Percentiles rank a stretch among this genome's conserved stretches.
Evolutionary conservation across 2,113 vertebrate genomes (phyloP).

Genomic region (Plotosus lineatus): DNA sequence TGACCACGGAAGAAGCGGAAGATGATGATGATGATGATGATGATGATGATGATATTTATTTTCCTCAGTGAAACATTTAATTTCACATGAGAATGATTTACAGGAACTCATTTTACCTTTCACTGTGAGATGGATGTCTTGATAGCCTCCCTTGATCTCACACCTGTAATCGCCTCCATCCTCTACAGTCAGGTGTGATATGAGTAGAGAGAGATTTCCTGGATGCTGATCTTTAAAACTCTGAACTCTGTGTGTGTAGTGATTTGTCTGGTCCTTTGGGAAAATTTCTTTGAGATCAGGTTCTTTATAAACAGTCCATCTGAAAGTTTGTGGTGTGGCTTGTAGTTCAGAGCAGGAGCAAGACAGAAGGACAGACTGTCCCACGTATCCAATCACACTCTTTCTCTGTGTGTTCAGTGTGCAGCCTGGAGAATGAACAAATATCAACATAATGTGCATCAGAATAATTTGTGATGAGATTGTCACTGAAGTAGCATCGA

Average conservation of each 20-base stretch:
- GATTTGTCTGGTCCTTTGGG: not conserved
- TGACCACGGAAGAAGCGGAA: too few species aligned
- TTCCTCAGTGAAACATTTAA: too few species aligned
- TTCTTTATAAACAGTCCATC: not conserved
- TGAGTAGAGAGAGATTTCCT: slow-evolving; percentile 28
- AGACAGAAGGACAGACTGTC: slow-evolving; percentile 23
- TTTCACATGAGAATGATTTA: too few species aligned
- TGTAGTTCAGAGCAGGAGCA: slow-evolving; percentile 8
- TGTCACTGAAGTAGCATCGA: not conserved
- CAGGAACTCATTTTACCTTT: not conserved
- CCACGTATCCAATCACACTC: not conserved
- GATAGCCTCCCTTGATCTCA: not conserved
- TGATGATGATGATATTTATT: too few species aligned
- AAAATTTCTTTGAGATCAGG: not conserved
- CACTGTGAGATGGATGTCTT: not conserved
- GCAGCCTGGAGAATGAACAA: slow-evolving; percentile 3
- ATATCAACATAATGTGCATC: not conserved
- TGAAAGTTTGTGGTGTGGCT: not conserved
- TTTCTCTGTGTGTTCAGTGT: not conserved
- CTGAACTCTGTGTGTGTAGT: slow-evolving; percentile 9
- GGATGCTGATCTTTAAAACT: not conserved
- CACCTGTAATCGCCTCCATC: not conserved
- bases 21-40: too few species aligned
- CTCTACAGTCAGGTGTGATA: slow-evolving; percentile 23
- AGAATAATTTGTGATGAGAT: not conserved